Base-by-base conservation (phyloP, 2,888 invertebrate genomes). In the Proisotoma minuta region DNA sequence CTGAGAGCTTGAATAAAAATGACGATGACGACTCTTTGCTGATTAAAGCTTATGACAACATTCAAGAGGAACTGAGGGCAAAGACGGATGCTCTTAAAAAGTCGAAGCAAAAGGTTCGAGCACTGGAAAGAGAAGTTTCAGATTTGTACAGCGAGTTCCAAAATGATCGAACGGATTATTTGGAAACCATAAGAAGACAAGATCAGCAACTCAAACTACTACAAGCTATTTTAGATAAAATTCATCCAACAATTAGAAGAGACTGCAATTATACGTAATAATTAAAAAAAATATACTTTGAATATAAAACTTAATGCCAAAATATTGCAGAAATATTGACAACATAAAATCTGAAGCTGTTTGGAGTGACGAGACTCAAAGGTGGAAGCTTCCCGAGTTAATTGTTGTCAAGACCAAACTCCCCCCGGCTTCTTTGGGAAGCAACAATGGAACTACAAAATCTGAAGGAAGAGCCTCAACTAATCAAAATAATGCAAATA, bases 131-230 rank as follows among this genome's bases (percentile, higher is more conserved):
- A 61, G 90, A 91, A 77, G 85, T 90, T 23, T 78, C 81, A 3
- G 91, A 91, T 77, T 79, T 91, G 2, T 88, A 89, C 74, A 83
- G 86, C 10, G 91, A 91, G 78, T 91, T 91, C 77, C 88, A 91
- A 77, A 80, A 84, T 59, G 90, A 91, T 75, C 80, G 89, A 1
- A 84, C 87, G n/a, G 89, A 90, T 76, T 91, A 90, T 76, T 78
- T 91, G 67, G 90, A 91, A 75, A 87, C 89, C 0, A 89, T 91
- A 29, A 80, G 90, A 20, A 82, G 84, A 69, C 85, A 89, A 73
- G 87, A 88, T 60, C 83, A 83, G 67, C 84, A 86, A 73, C 75
- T 87, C 23, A 85, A 86, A 76, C 80, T 89, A 48, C 78, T 85
- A 68, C 82, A 84, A 59, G 84, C 84, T 74, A 81, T 87, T n/a